Conservation (phyloP, 2,113 vertebrate genomes). For the Leucopsar rothschildi region DNA sequence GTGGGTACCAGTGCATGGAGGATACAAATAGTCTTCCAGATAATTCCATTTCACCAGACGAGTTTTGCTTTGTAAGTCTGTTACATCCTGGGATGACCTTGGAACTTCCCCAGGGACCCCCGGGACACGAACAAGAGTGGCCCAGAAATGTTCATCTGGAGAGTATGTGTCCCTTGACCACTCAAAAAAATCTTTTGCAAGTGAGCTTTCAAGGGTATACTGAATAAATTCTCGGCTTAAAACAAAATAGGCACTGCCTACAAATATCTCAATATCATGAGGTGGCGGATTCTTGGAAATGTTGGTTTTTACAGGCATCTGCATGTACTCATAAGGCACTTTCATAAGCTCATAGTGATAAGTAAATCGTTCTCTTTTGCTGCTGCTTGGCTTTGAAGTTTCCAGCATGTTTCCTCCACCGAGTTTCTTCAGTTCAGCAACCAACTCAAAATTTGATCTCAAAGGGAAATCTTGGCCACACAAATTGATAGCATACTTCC, state of each 20-base stretch:
- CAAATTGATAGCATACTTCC: conserved; percentile 91
- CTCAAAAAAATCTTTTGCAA: conserved; percentile 83
- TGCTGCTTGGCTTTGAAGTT: conserved; percentile 77
- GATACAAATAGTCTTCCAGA: conserved; percentile 83
- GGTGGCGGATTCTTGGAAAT: conserved; percentile 79
- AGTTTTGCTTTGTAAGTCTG: conserved; percentile 89
- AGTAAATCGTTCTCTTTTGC: conserved; percentile 84
- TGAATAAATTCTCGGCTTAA: conserved; percentile 81
- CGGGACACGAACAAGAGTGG: conserved; percentile 84
- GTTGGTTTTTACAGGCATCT: conserved; percentile 79
- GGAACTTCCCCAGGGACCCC: conserved; percentile 84
- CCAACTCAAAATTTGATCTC: conserved; percentile 85
- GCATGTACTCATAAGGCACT: conserved; percentile 78
- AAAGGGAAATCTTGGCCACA: conserved; percentile 95
- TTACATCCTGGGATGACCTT: conserved; percentile 77
- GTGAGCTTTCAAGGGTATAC: conserved; percentile 67
- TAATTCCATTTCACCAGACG: conserved; percentile 93
- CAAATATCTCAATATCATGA: conserved; percentile 84
- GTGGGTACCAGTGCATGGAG: conserved; percentile 84
- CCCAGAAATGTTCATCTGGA: conserved; percentile 96
- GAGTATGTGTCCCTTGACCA: conserved; percentile 94
- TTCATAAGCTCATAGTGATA: conserved; percentile 80
- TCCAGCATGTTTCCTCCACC: conserved; percentile 89
- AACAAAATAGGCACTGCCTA: conserved; percentile 92
- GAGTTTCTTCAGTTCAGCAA: conserved; percentile 81